Evolutionary conservation across 2,888 invertebrate species (phyloP).

Genomic region (Hypsopygia costalis): DNA sequence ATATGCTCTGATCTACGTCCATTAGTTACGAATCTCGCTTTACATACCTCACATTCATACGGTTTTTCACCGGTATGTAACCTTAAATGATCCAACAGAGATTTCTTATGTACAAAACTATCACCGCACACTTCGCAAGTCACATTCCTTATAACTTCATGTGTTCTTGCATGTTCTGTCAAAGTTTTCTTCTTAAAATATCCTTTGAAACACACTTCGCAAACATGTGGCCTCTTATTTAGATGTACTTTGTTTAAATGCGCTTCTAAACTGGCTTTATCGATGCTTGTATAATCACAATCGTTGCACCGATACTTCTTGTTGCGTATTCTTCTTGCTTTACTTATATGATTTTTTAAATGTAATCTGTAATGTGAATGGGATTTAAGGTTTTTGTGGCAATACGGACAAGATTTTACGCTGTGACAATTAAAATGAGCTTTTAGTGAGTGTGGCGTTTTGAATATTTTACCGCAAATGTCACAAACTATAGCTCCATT

Average conservation of each 20-base stretch:
- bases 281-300: slow-evolving; percentile 39
- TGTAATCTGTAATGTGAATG: slow-evolving; percentile 37
- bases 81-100: slow-evolving; percentile 44
- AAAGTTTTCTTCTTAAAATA: slow-evolving; percentile 52
- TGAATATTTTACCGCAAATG: slow-evolving; percentile 34
- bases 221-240: slow-evolving; percentile 36
- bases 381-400: slow-evolving; percentile 27
- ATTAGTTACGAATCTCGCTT: slow-evolving; percentile 42
- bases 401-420: no score
- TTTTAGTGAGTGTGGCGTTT: slow-evolving; percentile 25
- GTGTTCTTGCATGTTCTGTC: slow-evolving; percentile 38
- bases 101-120: slow-evolving; percentile 42
- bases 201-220: slow-evolving; percentile 43
- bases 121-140: slow-evolving; percentile 53
- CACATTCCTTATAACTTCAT: slow-evolving; percentile 33
- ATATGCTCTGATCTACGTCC: slow-evolving; percentile 50
- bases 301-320: slow-evolving; percentile 29
- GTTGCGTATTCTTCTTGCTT: slow-evolving; percentile 21
- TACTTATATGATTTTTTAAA: slow-evolving; percentile 28
- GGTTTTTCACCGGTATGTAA: slow-evolving; percentile 46
- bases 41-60: slow-evolving; percentile 45
- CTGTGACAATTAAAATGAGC: slow-evolving; percentile 33
- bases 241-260: slow-evolving; percentile 52
- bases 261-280: slow-evolving; percentile 42
- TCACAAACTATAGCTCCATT: slow-evolving; percentile 33